Percentiles rank a stretch among this genome's conserved stretches.
Conservation (phyloP, 2,888 invertebrate species). For the Elegia similella region DNA sequence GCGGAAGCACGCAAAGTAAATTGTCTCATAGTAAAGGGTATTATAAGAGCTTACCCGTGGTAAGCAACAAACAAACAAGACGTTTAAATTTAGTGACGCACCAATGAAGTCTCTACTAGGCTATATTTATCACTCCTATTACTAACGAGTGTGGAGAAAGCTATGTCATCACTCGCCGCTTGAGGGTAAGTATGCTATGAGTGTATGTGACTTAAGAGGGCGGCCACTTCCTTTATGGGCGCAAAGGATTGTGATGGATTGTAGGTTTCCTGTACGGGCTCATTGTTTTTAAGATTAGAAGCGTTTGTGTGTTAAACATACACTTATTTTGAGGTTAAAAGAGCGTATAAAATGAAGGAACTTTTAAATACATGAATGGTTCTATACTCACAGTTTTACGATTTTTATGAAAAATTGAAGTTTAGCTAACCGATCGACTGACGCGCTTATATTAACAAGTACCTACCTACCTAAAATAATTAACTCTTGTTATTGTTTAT, state of each 20-base stretch:
- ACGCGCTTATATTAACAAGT: no score
- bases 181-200: constrained; percentile 24
- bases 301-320: neutral
- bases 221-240: constrained; percentile 21
- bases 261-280: neutral
- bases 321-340: neutral
- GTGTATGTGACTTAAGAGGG: constrained; percentile 19
- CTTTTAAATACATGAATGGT: no score
- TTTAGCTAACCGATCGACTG: no score
- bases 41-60: no score
- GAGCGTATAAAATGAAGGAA: no score
- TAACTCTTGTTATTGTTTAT: no score
- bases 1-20: no score
- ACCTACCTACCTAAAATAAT: no score
- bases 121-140: constrained; percentile 15
- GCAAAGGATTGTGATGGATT: constrained; percentile 7
- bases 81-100: neutral
- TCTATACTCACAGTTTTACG: no score
- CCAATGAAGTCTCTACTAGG: neutral
- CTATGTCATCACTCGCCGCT: constrained; percentile 25
- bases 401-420: no score
- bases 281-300: neutral
- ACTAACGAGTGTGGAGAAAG: constrained; percentile 13
- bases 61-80: no score
- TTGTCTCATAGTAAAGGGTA: no score